Evolutionary conservation across 2,888 invertebrate genomes (phyloP).

Genomic region (Emmelina monodactyla): DNA sequence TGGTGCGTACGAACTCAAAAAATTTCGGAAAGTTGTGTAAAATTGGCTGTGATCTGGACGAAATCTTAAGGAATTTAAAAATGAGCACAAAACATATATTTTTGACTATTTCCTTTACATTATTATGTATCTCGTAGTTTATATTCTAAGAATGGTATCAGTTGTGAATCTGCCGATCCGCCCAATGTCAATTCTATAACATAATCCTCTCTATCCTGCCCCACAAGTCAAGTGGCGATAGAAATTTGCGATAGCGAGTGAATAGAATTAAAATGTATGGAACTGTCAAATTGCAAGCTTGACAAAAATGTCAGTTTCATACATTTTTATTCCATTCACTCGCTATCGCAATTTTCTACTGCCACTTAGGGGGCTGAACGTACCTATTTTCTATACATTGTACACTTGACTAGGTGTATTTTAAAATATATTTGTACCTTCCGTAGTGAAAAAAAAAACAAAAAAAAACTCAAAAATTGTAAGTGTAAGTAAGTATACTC

Average conservation of each 20-base stretch:
- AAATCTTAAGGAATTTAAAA: conserved; percentile 25
- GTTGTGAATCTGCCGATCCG: conserved; percentile 1
- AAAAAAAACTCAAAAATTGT: conserved; percentile 25
- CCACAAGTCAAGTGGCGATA: no score
- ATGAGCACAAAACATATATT: neutral
- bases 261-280: no score
- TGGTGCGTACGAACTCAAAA: conserved; percentile 1
- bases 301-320: neutral
- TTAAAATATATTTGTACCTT: conserved; percentile 48
- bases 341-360: no score
- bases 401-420: conserved; percentile 4
- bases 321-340: no score
- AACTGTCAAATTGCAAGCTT: neutral
- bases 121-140: neutral
- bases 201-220: no score
- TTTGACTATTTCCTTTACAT: neutral
- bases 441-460: conserved; percentile 33
- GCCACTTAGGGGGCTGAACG: no score
- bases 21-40: conserved; percentile 17
- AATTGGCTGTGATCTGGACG: conserved; percentile 49
- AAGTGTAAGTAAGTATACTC: conserved; percentile 25
- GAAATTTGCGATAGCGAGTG: no score
- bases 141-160: neutral
- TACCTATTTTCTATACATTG: neutral
- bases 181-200: no score